phyloP scores from a whole-genome alignment of 2,797 vertebrate species.

The Labeo calbasu region DNA sequence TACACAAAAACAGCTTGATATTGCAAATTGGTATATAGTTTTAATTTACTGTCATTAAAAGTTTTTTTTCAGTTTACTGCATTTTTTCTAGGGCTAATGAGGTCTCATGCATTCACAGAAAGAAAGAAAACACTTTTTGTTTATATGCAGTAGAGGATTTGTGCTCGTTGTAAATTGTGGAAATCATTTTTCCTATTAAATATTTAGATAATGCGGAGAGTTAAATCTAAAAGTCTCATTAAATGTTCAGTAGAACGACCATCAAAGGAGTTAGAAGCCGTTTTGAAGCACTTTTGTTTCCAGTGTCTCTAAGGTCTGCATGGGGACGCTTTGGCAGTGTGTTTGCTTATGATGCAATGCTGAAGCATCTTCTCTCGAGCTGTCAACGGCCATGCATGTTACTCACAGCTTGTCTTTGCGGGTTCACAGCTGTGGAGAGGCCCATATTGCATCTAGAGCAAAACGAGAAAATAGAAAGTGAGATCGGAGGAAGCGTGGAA shows the following conservation, averaged over 20 bases:
- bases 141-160: neutral
- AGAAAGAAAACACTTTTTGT: too few species aligned
- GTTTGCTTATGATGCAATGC: neutral
- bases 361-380: constrained; percentile 10
- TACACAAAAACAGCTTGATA: neutral
- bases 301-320: neutral
- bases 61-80: neutral
- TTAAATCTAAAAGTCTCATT: neutral
- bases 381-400: constrained; percentile 18
- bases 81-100: neutral
- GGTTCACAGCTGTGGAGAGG: constrained; percentile 30
- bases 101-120: neutral
- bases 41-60: neutral
- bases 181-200: neutral
- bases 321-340: neutral
- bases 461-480: neutral
- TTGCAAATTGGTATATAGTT: neutral
- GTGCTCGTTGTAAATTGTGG: neutral
- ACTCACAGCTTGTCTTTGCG: constrained; percentile 47
- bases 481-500: neutral
- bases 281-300: neutral
- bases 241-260: neutral
- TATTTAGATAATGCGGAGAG: neutral
- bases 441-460: constrained; percentile 11
- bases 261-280: neutral